phyloP scores from a whole-genome alignment of 2,888 invertebrate species.

The Melieria picta region DNA sequence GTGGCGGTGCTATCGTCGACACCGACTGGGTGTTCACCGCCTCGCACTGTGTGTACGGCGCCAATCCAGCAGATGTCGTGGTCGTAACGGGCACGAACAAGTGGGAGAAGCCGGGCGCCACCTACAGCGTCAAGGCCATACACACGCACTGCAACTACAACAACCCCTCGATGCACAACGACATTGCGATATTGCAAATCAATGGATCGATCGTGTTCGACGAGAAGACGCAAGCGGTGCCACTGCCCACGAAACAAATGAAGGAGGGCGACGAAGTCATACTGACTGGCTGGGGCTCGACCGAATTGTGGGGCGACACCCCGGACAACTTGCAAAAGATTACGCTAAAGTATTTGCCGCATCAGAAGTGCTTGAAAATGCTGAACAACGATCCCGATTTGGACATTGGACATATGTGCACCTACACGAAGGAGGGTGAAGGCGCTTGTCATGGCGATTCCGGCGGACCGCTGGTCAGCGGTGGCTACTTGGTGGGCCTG shows the following conservation, averaged over 20 bases:
- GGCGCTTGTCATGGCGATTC: conserved; percentile 65
- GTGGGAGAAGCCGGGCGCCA: conserved; percentile 47
- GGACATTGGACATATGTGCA: conserved; percentile 71
- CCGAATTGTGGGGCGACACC: conserved; percentile 62
- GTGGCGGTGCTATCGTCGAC: conserved; percentile 58
- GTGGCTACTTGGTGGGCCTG: conserved; percentile 54
- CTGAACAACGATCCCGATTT: conserved; percentile 62
- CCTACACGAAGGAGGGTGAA: conserved; percentile 67
- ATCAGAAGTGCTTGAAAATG: conserved; percentile 64
- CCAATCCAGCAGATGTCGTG: conserved; percentile 43
- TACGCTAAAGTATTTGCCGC: conserved; percentile 67
- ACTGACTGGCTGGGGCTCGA: conserved; percentile 74
- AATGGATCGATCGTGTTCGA: conserved; percentile 68
- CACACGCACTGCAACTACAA: conserved; percentile 56
- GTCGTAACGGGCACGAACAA: conserved; percentile 54
- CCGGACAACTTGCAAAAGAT: conserved; percentile 70
- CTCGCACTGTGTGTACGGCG: conserved; percentile 55
- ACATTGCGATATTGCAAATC: conserved; percentile 75
- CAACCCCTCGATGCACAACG: conserved; percentile 66
- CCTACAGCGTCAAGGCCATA: conserved; percentile 50
- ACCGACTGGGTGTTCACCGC: conserved; percentile 53
- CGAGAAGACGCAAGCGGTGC: conserved; percentile 68
- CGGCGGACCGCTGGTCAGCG: conserved; percentile 56
- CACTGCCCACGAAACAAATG: conserved; percentile 68
- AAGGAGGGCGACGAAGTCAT: conserved; percentile 67